Evolutionary conservation across 2,797 vertebrate genomes (phyloP).

Genomic region (Acanthurus lineatus): DNA sequence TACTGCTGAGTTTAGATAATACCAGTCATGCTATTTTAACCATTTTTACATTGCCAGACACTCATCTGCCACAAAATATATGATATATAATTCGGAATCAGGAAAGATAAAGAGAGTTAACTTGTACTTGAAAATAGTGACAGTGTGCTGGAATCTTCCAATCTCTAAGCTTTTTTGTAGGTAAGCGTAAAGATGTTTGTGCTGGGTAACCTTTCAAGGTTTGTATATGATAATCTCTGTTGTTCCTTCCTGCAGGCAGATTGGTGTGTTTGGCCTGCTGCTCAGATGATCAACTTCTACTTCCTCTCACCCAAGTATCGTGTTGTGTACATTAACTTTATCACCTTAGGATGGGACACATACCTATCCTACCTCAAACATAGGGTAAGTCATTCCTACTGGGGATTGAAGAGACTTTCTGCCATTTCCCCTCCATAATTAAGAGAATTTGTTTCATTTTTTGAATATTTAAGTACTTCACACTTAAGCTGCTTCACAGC

Average conservation of each 20-base stretch:
- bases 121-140: no score
- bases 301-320: slow-evolving; percentile 90
- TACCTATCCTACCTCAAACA: slow-evolving; percentile 97
- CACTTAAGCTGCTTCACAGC: no score
- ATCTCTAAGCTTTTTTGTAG: neutral
- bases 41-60: no score
- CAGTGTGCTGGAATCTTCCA: no score
- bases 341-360: slow-evolving; percentile 95
- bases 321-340: slow-evolving; percentile 92
- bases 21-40: no score
- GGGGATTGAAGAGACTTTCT: neutral
- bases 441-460: no score
- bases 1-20: no score
- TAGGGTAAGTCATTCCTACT: slow-evolving; percentile 84
- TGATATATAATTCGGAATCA: no score
- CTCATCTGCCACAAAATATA: no score
- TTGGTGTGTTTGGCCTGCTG: slow-evolving; percentile 93
- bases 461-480: no score
- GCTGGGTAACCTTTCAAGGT: neutral
- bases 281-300: slow-evolving; percentile 95
- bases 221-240: slow-evolving; percentile 31
- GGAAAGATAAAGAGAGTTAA: no score
- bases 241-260: slow-evolving; percentile 85
- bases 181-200: slow-evolving; percentile 5
- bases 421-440: no score